Conservation (phyloP, 1,140 invertebrate species). For the Papilio dardanus region DNA sequence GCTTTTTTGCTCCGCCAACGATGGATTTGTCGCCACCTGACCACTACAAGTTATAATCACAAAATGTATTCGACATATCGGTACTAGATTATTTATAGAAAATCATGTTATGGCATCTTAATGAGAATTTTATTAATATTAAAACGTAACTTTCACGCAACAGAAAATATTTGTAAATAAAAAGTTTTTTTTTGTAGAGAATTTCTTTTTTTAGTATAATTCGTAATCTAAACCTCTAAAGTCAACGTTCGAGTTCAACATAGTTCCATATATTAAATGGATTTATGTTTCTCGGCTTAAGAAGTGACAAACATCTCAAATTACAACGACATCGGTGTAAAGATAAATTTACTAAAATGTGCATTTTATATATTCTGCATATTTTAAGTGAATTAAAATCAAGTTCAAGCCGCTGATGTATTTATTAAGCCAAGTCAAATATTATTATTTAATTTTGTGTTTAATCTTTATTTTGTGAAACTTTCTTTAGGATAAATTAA, state of each 20-base stretch:
- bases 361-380: constrained; percentile 3
- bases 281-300: not conserved
- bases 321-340: constrained; percentile 5
- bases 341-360: not conserved
- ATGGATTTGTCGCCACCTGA: constrained; percentile 12
- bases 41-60: constrained; percentile 17
- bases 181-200: not conserved
- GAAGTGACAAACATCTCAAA: constrained; percentile 10
- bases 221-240: not conserved
- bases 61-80: constrained; percentile 22
- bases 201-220: not conserved
- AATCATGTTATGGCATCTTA: not conserved
- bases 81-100: constrained; percentile 3
- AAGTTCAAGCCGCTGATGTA: not conserved
- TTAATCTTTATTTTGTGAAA: no score
- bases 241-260: constrained; percentile 10
- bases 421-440: no score
- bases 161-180: not conserved
- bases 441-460: no score
- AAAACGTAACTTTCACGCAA: not conserved
- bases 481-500: no score
- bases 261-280: constrained; percentile 18
- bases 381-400: not conserved
- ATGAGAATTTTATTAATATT: constrained; percentile 3
- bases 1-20: constrained; percentile 14